These are phyloP conservation scores for Aurelia sp. DNA, from an alignment of 30 jellyfish, hydroid and myxozoan genomes.

Conservation along the genomic window DNA sequence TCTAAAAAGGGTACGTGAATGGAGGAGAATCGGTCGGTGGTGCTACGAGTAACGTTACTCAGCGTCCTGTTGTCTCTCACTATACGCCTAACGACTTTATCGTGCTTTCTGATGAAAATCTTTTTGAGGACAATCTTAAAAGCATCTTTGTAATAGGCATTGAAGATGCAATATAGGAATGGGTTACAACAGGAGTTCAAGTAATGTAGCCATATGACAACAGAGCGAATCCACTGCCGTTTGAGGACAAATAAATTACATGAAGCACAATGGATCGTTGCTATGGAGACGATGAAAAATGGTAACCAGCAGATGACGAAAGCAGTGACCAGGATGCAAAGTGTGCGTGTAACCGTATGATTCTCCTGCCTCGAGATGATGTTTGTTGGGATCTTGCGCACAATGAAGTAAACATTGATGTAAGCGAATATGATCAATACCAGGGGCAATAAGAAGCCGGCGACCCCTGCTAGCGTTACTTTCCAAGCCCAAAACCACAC, in stretches of 20 bases:
- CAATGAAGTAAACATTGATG: slow-evolving; percentile 49
- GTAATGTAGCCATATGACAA: slow-evolving; percentile 89
- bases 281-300: slow-evolving; percentile 66
- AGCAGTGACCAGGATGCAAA: slow-evolving; percentile 66
- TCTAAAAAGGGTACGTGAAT: slow-evolving; percentile 47
- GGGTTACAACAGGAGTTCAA: slow-evolving; percentile 94
- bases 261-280: slow-evolving; percentile 47
- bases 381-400: slow-evolving; percentile 67
- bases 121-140: slow-evolving; percentile 73
- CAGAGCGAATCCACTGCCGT: slow-evolving; percentile 85
- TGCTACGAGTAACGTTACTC: slow-evolving; percentile 55
- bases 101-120: slow-evolving; percentile 44
- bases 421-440: slow-evolving; percentile 75
- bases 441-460: slow-evolving; percentile 87
- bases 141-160: slow-evolving; percentile 93
- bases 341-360: slow-evolving; percentile 74
- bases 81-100: background rate
- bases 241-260: slow-evolving; percentile 45
- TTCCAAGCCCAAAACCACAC: slow-evolving; percentile 72
- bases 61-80: slow-evolving; percentile 12
- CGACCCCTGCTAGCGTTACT: slow-evolving; percentile 50
- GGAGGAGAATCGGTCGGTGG: slow-evolving; percentile 52
- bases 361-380: slow-evolving; percentile 83
- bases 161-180: slow-evolving; percentile 87
- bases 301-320: slow-evolving; percentile 96